Conservation (phyloP, 2,888 invertebrate species). For the Ctenicera cuprea region DNA sequence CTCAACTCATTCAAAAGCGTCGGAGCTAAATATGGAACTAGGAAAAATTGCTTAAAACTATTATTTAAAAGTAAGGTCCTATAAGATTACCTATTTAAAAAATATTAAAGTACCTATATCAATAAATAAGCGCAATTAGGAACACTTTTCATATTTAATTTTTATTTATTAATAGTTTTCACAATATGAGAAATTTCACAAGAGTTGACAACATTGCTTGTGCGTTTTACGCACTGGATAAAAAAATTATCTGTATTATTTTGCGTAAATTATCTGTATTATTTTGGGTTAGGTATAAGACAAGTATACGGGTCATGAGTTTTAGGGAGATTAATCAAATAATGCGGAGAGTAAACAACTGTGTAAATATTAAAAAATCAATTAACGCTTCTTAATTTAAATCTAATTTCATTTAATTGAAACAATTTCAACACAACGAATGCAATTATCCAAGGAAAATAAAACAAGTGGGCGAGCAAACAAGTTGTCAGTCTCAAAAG, state of each 20-base stretch:
- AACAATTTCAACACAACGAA: slow-evolving; percentile 63
- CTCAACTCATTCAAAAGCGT: too few species aligned
- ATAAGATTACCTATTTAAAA: too few species aligned
- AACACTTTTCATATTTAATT: too few species aligned
- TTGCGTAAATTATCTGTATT: slow-evolving; percentile 5
- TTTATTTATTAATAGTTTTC: too few species aligned
- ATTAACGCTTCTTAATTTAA: slow-evolving; percentile 64
- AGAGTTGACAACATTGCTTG: neutral
- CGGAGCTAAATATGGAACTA: too few species aligned
- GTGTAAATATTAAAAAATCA: slow-evolving; percentile 59
- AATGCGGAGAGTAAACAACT: slow-evolving; percentile 40
- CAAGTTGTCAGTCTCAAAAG: slow-evolving; percentile 54
- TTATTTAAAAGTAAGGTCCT: too few species aligned
- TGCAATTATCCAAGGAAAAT: slow-evolving; percentile 63
- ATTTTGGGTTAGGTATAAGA: slow-evolving; percentile 9
- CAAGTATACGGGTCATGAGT: neutral
- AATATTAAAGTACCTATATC: too few species aligned
- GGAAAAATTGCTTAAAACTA: too few species aligned
- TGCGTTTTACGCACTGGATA: slow-evolving; percentile 12
- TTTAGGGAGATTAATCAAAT: slow-evolving; percentile 41
- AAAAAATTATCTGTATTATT: neutral
- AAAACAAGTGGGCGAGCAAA: slow-evolving; percentile 58
- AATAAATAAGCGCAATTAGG: too few species aligned
- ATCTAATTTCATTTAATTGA: slow-evolving; percentile 64
- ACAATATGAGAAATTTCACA: too few species aligned